These are phyloP conservation scores for Microcebus murinus DNA, from an alignment of 2,113 vertebrate species.

Conservation along the genomic window DNA sequence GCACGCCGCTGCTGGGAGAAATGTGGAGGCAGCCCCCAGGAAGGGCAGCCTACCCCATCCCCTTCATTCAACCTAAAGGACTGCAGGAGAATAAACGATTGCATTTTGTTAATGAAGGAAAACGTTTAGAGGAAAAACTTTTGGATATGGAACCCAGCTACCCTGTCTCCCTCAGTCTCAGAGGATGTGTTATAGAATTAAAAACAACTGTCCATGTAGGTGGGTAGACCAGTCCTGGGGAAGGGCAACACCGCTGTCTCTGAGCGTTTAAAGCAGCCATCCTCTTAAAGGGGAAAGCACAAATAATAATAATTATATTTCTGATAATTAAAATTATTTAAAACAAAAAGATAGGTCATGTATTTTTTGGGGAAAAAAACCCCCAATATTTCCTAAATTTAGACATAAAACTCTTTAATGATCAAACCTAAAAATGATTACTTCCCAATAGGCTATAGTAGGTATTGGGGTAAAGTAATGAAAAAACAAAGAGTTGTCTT, in stretches of 20 bases:
- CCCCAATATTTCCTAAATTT: neutral
- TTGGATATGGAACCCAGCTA: neutral
- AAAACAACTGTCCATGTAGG: neutral
- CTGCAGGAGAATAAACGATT: neutral
- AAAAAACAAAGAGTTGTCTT: neutral
- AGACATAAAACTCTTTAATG: constrained; percentile 20
- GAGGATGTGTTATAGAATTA: neutral
- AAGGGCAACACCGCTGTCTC: neutral
- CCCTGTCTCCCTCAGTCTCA: neutral
- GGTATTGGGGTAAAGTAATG: neutral
- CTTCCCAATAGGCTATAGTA: neutral
- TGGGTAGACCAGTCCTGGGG: neutral
- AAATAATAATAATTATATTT: constrained; percentile 8
- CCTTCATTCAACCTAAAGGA: neutral
- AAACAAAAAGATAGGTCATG: neutral
- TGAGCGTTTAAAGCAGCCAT: neutral
- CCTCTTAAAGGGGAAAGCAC: neutral
- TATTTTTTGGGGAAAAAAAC: neutral
- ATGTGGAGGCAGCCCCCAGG: neutral
- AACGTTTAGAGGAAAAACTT: neutral
- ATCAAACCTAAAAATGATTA: neutral
- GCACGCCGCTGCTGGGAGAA: neutral
- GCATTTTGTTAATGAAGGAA: neutral
- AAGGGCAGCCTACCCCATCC: neutral
- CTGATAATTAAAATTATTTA: neutral